Evolutionary conservation across 2,888 invertebrate species (phyloP).

Genomic region (Harpalus rufipes): DNA sequence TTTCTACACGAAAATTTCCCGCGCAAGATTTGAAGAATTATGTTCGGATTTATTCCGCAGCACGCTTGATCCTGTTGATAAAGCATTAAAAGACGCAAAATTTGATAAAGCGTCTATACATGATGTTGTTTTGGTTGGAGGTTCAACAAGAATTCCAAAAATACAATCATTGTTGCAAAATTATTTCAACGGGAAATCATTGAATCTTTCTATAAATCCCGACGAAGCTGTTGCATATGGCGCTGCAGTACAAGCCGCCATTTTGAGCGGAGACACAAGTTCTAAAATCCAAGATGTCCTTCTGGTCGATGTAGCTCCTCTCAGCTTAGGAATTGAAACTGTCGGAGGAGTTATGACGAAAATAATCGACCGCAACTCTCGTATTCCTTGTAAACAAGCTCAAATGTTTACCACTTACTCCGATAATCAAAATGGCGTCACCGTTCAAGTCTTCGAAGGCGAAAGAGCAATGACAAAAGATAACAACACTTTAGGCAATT

Average conservation of each 20-base stretch:
- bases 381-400: conserved; percentile 86
- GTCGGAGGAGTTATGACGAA: conserved; percentile 81
- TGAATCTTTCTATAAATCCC: conserved; percentile 88
- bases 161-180: conserved; percentile 86
- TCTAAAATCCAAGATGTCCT: conserved; percentile 81
- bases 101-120: conserved; percentile 86
- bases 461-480: conserved; percentile 81
- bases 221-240: conserved; percentile 91
- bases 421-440: conserved; percentile 89
- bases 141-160: conserved; percentile 89
- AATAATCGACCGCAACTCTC: conserved; percentile 85
- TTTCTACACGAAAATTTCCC: conserved; percentile 85
- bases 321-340: conserved; percentile 79
- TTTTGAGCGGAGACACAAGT: conserved; percentile 83
- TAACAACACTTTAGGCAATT: conserved; percentile 78
- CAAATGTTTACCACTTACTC: conserved; percentile 89
- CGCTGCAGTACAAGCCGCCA: conserved; percentile 87
- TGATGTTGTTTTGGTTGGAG: conserved; percentile 91
- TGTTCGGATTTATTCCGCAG: conserved; percentile 85
- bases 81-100: conserved; percentile 88
- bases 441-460: conserved; percentile 85
- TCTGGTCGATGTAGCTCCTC: conserved; percentile 80
- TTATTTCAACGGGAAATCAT: conserved; percentile 86
- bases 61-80: conserved; percentile 88
- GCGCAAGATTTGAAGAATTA: conserved; percentile 88